Percentiles rank a stretch among this genome's conserved stretches.
These are phyloP conservation scores for Synergus laeviventris DNA, from an alignment of 2,888 invertebrate species.

Conservation along the genomic window DNA sequence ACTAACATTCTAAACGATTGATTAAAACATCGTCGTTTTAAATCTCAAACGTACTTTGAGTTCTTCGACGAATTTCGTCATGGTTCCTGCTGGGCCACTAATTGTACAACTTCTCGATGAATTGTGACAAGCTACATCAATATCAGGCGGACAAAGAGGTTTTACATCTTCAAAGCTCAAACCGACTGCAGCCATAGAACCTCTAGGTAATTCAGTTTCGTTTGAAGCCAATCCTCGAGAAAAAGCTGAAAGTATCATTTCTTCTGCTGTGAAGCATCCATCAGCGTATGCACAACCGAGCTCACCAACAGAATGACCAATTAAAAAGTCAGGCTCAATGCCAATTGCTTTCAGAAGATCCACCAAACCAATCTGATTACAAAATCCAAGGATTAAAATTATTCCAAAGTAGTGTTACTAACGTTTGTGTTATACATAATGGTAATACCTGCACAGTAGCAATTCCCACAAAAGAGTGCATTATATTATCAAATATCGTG, in stretches of 20 bases:
- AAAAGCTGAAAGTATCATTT: conserved; percentile 68
- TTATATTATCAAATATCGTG: conserved; percentile 82
- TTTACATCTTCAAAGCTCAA: conserved; percentile 81
- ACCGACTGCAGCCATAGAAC: conserved; percentile 94
- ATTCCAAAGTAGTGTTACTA: background rate
- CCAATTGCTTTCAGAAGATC: conserved; percentile 80
- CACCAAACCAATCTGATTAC: conserved; percentile 79
- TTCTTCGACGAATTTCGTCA: conserved; percentile 82
- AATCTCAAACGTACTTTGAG: conserved; percentile 71
- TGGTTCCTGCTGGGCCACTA: conserved; percentile 87
- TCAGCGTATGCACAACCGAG: conserved; percentile 97
- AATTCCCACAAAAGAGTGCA: conserved; percentile 86
- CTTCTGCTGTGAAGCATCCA: conserved; percentile 85
- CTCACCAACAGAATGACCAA: conserved; percentile 96
- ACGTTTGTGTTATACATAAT: background rate
- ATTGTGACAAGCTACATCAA: conserved; percentile 93
- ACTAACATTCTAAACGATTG: no score
- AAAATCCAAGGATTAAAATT: background rate
- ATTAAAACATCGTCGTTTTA: conserved; percentile 75
- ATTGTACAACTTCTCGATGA: conserved; percentile 90
- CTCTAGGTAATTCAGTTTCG: conserved; percentile 77
- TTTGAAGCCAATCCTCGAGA: conserved; percentile 67
- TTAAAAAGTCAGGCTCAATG: conserved; percentile 85
- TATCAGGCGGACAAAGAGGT: conserved; percentile 83
- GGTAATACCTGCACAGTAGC: conserved; percentile 81